A percentile compares a stretch with the other conserved stretches of the same genome.
Evolutionary conservation across 2,113 vertebrate species (phyloP).

Genomic region (Indicator maculatus): DNA sequence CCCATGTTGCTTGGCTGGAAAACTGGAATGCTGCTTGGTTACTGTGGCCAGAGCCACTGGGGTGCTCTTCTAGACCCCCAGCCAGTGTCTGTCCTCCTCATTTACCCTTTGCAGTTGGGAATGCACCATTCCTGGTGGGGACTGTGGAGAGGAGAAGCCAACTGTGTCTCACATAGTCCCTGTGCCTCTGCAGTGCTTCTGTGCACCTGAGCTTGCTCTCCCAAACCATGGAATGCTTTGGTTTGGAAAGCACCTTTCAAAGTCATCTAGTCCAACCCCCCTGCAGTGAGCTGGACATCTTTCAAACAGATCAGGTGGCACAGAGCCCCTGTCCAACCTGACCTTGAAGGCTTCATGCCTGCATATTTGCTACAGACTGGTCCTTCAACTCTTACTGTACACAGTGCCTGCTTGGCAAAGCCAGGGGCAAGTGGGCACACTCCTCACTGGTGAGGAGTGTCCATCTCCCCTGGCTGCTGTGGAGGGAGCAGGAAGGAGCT

Average conservation of each 20-base stretch:
- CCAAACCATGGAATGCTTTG: background rate
- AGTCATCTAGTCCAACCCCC: too few species aligned
- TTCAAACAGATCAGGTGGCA: too few species aligned
- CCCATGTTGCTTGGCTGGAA: background rate
- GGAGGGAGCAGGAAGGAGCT: background rate
- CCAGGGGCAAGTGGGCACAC: fast-evolving
- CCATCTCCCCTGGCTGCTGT: background rate
- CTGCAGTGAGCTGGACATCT: too few species aligned
- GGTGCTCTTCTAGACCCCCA: background rate
- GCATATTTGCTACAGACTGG: background rate
- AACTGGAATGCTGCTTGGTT: background rate
- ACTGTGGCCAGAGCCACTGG: background rate
- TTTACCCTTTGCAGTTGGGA: background rate
- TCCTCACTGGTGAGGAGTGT: background rate
- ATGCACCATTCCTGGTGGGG: fast-evolving
- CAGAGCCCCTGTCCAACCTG: too few species aligned
- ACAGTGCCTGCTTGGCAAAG: background rate
- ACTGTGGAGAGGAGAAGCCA: background rate
- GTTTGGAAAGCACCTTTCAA: too few species aligned
- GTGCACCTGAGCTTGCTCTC: background rate
- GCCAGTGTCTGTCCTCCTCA: background rate
- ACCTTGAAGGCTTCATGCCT: too few species aligned
- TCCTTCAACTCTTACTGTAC: background rate
- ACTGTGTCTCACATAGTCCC: background rate
- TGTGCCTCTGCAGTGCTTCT: fast-evolving